Conservation (phyloP, 1,140 invertebrate species). For the Panagrolaimus sp. region DNA sequence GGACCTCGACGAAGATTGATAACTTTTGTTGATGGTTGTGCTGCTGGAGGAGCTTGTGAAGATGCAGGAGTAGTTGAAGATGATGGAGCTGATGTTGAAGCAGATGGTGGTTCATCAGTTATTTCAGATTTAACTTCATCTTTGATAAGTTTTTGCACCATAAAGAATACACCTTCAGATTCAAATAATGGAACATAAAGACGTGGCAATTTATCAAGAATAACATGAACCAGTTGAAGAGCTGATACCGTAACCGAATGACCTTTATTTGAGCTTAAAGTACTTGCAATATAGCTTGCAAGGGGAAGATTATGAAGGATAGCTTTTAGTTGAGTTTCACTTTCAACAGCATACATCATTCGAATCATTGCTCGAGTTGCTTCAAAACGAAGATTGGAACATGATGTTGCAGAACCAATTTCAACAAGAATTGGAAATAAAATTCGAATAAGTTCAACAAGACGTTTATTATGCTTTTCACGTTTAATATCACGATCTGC, state of each 20-base stretch:
- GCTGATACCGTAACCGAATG: slow-evolving; percentile 47
- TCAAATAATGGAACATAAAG: slow-evolving; percentile 53
- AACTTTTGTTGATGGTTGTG: neutral
- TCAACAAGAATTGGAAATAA: slow-evolving; percentile 54
- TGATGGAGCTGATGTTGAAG: neutral
- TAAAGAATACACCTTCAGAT: slow-evolving; percentile 40
- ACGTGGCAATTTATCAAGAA: slow-evolving; percentile 53
- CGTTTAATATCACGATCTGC: slow-evolving; percentile 29
- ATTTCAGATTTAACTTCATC: neutral
- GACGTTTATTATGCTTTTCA: slow-evolving; percentile 23
- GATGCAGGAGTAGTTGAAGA: too few relatives aligned
- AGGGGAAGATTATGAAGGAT: slow-evolving; percentile 39
- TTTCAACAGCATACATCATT: slow-evolving; percentile 54
- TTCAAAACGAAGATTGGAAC: slow-evolving; percentile 39
- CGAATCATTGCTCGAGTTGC: slow-evolving; percentile 47
- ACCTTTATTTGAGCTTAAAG: slow-evolving; percentile 49
- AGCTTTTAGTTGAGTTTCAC: slow-evolving; percentile 25
- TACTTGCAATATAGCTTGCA: slow-evolving; percentile 41
- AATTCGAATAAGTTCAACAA: slow-evolving; percentile 33
- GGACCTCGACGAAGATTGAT: slow-evolving; percentile 2
- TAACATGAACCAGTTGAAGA: slow-evolving; percentile 46
- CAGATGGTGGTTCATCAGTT: neutral
- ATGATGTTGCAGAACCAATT: slow-evolving; percentile 47
- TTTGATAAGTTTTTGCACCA: neutral
- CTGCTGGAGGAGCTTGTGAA: too few relatives aligned